Evolutionary conservation across 1,140 invertebrate genomes (phyloP).

Genomic region (Drosophila cardini): DNA sequence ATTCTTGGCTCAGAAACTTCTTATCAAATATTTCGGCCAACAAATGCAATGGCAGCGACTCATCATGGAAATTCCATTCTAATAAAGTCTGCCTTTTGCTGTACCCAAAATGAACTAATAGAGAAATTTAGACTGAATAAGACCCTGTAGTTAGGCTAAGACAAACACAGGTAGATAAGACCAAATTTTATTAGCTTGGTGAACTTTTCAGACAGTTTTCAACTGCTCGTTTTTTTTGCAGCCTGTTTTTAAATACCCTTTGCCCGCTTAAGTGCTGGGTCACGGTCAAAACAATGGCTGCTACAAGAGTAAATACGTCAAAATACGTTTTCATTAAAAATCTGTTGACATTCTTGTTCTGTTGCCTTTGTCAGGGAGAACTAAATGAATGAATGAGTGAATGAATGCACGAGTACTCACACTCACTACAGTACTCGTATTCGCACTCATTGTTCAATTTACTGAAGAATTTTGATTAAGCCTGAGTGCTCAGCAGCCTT

Average conservation of each 20-base stretch:
- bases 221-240: no score
- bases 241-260: no score
- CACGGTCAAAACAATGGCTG: slow-evolving; percentile 10
- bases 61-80: not conserved
- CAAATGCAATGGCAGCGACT: no score
- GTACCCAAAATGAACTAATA: no score
- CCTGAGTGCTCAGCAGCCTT: slow-evolving; percentile 11
- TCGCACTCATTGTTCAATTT: slow-evolving; percentile 43
- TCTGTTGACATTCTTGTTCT: slow-evolving; percentile 58
- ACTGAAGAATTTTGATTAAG: slow-evolving; percentile 45
- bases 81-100: not conserved
- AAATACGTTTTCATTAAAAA: slow-evolving; percentile 47
- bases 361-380: slow-evolving; percentile 4
- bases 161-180: no score
- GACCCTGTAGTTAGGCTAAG: no score
- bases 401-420: slow-evolving; percentile 18
- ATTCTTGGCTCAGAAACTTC: slow-evolving; percentile 38
- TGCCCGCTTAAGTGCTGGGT: not conserved
- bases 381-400: slow-evolving; percentile 24
- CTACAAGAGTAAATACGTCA: slow-evolving; percentile 10
- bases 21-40: not conserved
- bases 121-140: no score
- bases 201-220: no score
- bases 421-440: not conserved
- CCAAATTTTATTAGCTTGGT: no score